Conservation (phyloP, 2,797 vertebrate species). For the Hipposideros larvatus region DNA sequence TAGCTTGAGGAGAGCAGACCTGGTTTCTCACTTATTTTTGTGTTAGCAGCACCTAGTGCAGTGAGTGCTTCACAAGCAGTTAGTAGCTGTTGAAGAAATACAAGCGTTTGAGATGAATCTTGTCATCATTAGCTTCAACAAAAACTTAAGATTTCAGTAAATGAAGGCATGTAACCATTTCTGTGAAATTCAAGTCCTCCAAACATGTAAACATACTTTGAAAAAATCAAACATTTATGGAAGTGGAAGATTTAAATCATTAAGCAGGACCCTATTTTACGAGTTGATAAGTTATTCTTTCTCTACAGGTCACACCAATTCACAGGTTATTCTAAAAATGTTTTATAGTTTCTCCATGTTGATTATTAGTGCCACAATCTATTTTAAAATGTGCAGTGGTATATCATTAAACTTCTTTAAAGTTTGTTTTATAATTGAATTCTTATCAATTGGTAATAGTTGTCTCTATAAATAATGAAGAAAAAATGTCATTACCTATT, state of each 20-base stretch:
- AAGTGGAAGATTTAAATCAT: background rate
- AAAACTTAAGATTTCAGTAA: background rate
- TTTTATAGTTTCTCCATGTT: background rate
- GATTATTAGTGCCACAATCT: background rate
- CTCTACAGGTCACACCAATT: background rate
- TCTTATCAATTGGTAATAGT: background rate
- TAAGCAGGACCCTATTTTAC: background rate
- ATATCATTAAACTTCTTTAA: background rate
- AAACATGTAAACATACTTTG: slow-evolving; percentile 26
- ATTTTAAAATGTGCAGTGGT: background rate
- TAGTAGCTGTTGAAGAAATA: background rate
- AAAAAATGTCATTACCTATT: background rate
- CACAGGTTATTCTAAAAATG: background rate
- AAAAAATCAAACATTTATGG: background rate
- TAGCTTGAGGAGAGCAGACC: background rate
- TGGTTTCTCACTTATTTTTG: background rate
- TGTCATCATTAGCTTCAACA: background rate
- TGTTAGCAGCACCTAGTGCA: background rate
- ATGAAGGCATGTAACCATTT: background rate
- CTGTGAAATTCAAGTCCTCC: background rate
- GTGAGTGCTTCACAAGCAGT: background rate
- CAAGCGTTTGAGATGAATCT: background rate
- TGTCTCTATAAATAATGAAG: background rate
- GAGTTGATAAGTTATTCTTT: background rate
- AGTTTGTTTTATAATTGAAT: background rate